Evolutionary conservation across 1,140 invertebrate species (phyloP), one percentile per base, ranked within the genome.

Genomic region (Nomia melanderi): DNA sequence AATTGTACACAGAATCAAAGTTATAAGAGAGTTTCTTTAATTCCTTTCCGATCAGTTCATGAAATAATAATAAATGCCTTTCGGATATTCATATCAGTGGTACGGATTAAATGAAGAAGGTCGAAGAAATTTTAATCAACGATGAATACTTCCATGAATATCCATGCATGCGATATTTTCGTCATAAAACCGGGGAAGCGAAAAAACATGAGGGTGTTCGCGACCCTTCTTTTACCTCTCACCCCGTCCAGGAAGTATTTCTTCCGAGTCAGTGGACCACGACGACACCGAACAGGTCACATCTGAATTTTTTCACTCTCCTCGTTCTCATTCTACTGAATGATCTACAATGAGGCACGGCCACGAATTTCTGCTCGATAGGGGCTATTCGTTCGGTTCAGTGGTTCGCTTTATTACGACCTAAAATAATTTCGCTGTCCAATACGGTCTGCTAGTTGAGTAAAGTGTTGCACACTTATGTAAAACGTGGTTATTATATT

Each of bases 251-350:
- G 90, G 90, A 92, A 92, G 91, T 92, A 91, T 91, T 92, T 92
- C 89, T 92, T 92, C 90, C 91, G 86, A 88, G 83, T 88, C 89
- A 90, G 81, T 91, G 90, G 74, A 77, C 86, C 83, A 87, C 83
- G 83, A 82, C 87, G 89, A 87, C 91, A 89, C 88, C 90, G 88
- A 89, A 91, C 86, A 90, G 91, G 90, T 91, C 88, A 86, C 88
- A 90, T 91, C 88, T 88, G 88, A 91, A 91, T 90, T 90, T 91
- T 90, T 90, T 90, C 53, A 47, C 64, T 75, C 88, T 89, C 85
- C 79, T 83, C 75, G 57, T 59, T 25, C 36, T 11, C 9, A 23
- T 47, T 66, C 50, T 11, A 27, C 23, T n/a, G 36, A 39, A 56
- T 20, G 23, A 53, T 73, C 20, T 27, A 54, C 27, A 31, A 57